Evolutionary conservation across 2,113 vertebrate species (phyloP), one percentile per base, ranked within the genome.

Genomic region (Procavia capensis): DNA sequence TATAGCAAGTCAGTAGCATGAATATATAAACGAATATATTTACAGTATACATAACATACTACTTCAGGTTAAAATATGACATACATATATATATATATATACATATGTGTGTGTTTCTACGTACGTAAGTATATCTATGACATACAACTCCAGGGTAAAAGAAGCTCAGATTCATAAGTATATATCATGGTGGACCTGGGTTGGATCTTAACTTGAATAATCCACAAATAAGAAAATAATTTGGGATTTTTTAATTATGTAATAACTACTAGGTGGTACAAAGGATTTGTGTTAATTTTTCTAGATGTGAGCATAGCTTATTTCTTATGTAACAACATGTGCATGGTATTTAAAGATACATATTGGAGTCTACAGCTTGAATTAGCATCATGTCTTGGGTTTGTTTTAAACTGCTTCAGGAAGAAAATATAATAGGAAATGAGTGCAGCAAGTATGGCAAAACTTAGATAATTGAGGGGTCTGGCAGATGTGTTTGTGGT

Each of bases 381-480:
- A 70, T 68, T 66, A 59, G 31, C 9, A 61, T 50, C 22, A 22
- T 70, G 4, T 19, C 57, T 57, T 27, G 13, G 36, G 88, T 84
- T 39, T 83, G 1, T 68, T 91, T 61, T 88, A 39, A 82, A 97
- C 70, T 85, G 25, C 13, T 80, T 93, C 25, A 91, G 54, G 57
- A 39, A 70, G 24, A 85, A 85, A 85, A 88, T 79, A 76, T 7
- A 88, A 70, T 11, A 76, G 13, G 31, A 80, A 31, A 86, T 9
- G 14, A 3, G 43, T 34, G 10, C 88, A 66, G 10, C 34, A 72
- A 76, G 2, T 41, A 25, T 80, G 72, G 39, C 34, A 90, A 95
- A 91, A 75, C 3, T 31, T 45, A 75, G 57, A 25, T 57, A 81
- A 93, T 43, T 31, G 0, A 17, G 54, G 45, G 4, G 2, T 59